Evolutionary conservation across 2,888 invertebrate genomes (phyloP), one percentile per base, ranked within the genome.

Genomic region (Rhagonycha fulva): DNA sequence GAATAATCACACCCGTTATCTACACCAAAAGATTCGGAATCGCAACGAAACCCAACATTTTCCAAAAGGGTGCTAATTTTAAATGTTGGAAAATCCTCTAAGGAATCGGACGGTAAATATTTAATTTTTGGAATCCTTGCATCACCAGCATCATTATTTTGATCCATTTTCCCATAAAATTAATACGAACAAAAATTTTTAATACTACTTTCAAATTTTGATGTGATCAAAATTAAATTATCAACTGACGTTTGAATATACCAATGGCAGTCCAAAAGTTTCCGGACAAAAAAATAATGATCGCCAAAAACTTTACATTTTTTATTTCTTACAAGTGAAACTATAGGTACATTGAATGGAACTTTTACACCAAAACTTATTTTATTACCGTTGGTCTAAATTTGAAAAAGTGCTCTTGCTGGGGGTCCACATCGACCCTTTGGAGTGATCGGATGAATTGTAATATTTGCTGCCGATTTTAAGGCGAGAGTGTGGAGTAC

Each of bases 351-450:
- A 47, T 47, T 47, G 47, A n/a, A 47, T 9, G 47, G n/a, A 47
- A 47, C n/a, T 47, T 47, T n/a, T 2, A 30, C 30, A 30, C 30
- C 11, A 47, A 47, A 47, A n/a, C 11, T 0, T 24, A 24, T 24
- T 4, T 24, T 2, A 4, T 24, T 24, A 4, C 4, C 26, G 26
- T 71, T 14, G 28, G 26, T 63, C 19, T 72, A 76, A 14, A 62
- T 23, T 66, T 76, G 68, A 63, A 70, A 82, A n/a, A 80, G 62
- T 11, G 78, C 78, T 32, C 74, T 79, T 0, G 83, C 83, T 10
- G 83, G 79, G 14, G 83, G 82, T 19, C 75, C 68, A 62, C 81
- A 82, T 62, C 82, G 75, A 19, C 83, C 82, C 14, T 14, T 63
- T n/a, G 69, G 14, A 24, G 79, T 77, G 19, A 80, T 70, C 10